Evolutionary conservation across 2,888 invertebrate species (phyloP), one percentile per base, ranked within the genome.

Genomic region (Sphinx pinastri): DNA sequence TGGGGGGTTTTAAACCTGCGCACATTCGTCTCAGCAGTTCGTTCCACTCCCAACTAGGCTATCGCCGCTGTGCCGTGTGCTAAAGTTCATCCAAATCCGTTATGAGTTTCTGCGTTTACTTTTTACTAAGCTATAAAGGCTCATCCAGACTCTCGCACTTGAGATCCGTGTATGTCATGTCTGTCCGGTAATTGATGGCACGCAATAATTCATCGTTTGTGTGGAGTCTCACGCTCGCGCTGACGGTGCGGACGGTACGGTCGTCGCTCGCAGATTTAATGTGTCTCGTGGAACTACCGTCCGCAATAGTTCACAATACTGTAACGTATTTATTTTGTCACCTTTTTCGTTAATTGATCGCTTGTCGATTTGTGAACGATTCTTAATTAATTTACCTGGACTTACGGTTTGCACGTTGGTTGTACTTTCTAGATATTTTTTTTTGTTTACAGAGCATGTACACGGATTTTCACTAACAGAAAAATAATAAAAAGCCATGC

Each of bases 191-290:
- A 93, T 92, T 91, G 92, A 93, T 92, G 92, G 86, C 86, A 85
- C 79, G 89, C 88, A 88, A 93, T 93, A 92, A 90, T 87, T 92
- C 92, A 92, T 92, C 89, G 90, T 91, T 92, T 91, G 90, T 89
- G 90, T 85, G 84, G 86, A 88, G 86, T 89, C 90, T 86, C 88
- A 89, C 89, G 90, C 88, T 88, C 63, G 19, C 81, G 76, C 76
- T 78, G 78, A 68, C 75, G 78, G 76, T 16, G 59, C 59, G 47
- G 76, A 82, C 74, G 49, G 81, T 75, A 81, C 74, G 51, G 38
- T 70, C 70, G 57, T 77, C 77, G 74, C 75, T 75, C 72, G 73
- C 75, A 79, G 60, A 60, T 74, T 76, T 81, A 80, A 82, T 63
- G 54, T 54, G 49, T 25, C 68, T 66, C 68, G 66, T 63, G 59